Evolutionary conservation across 2,888 invertebrate genomes (phyloP).

Genomic region (Ariolimax columbianus): DNA sequence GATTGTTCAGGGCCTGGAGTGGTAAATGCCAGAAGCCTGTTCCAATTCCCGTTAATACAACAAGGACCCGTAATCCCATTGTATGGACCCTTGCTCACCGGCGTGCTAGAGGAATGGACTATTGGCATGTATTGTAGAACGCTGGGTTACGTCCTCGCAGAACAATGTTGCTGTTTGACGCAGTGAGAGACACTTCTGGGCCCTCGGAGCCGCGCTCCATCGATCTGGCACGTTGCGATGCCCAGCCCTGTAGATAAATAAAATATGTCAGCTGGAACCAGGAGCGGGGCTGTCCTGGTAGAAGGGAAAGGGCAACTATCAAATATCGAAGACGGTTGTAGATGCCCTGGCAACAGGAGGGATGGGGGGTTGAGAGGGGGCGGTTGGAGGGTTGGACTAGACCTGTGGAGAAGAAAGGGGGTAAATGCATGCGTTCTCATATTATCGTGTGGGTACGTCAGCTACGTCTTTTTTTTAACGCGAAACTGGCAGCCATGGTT

Average conservation of each 20-base stretch:
- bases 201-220: neutral
- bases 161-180: neutral
- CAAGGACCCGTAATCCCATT: neutral
- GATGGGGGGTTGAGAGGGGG: no score
- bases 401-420: neutral
- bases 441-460: neutral
- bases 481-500: neutral
- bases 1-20: neutral
- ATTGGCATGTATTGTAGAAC: neutral
- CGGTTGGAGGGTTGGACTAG: neutral
- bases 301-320: neutral
- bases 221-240: neutral
- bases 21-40: neutral
- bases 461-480: neutral
- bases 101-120: neutral
- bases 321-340: neutral
- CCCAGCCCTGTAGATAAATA: conserved; percentile 5
- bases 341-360: no score
- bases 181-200: neutral
- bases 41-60: neutral
- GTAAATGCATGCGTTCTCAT: no score
- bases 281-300: neutral
- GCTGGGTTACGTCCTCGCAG: neutral
- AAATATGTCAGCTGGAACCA: conserved; percentile 1
- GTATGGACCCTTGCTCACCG: neutral